Percentiles rank a stretch among this genome's conserved stretches.
Conservation (phyloP, 2,888 invertebrate species). For the Bruchidius siliquastri region DNA sequence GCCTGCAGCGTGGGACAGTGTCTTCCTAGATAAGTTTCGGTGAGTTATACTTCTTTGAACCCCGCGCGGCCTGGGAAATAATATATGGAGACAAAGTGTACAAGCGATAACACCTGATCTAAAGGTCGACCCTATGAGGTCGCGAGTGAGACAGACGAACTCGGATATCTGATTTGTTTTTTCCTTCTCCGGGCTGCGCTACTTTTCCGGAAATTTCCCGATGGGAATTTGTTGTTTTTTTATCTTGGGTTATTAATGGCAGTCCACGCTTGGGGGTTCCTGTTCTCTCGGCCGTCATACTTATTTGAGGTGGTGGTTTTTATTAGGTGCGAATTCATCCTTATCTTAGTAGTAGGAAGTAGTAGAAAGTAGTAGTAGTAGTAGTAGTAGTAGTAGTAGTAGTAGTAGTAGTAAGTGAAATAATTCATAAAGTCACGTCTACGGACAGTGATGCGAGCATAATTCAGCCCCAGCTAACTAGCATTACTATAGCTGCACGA, state of each 20-base stretch:
- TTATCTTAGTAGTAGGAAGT: too few species aligned
- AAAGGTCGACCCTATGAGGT: slow-evolving; percentile 18
- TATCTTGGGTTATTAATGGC: not conserved
- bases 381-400: too few species aligned
- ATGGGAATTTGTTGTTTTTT: not conserved
- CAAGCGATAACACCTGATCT: slow-evolving; percentile 43
- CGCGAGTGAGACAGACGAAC: not conserved
- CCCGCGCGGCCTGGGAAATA: slow-evolving; percentile 14
- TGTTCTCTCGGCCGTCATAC: not conserved
- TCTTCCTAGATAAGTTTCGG: not conserved
- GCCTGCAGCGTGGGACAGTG: not conserved
- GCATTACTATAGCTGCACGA: too few species aligned
- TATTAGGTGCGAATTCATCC: too few species aligned
- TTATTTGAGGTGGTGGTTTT: too few species aligned
- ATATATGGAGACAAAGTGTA: slow-evolving; percentile 42
- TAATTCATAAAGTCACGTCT: too few species aligned
- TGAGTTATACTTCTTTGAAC: not conserved
- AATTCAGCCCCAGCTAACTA: too few species aligned
- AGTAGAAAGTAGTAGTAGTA: too few species aligned
- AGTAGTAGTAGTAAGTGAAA: too few species aligned
- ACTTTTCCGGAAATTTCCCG: not conserved
- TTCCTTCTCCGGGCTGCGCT: not conserved
- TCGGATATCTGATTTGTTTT: not conserved
- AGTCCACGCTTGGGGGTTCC: not conserved
- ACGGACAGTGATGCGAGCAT: too few species aligned